These are phyloP conservation scores for Rhadina sibilatrix DNA, from an alignment of 2,113 vertebrate species.

Conservation along the genomic window DNA sequence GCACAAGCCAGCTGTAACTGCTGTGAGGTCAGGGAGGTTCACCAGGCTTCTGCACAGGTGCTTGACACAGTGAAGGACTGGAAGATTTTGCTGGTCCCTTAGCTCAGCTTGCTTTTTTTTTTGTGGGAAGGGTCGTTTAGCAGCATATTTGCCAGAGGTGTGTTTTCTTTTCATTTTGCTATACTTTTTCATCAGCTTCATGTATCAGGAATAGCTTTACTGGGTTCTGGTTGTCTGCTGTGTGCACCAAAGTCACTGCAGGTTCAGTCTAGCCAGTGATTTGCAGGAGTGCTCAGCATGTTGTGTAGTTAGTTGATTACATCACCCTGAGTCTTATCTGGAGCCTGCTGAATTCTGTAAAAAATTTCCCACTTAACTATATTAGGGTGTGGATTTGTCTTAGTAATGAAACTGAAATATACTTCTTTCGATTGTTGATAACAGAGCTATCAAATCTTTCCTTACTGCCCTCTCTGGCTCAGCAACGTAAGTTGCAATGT, in stretches of 20 bases:
- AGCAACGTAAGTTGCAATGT: neutral
- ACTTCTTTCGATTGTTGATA: neutral
- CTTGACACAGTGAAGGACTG: neutral
- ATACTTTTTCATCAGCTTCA: neutral
- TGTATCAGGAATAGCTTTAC: neutral
- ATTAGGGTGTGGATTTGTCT: neutral
- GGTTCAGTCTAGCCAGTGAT: neutral
- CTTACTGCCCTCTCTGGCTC: neutral
- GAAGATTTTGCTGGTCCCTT: neutral
- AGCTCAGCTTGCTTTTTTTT: neutral
- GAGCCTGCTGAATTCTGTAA: neutral
- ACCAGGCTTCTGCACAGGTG: neutral
- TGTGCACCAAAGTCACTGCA: neutral
- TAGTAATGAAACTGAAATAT: neutral
- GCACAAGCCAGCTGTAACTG: neutral
- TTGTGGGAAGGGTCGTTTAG: neutral
- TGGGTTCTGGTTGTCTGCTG: neutral
- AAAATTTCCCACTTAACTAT: neutral
- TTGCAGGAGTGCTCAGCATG: neutral
- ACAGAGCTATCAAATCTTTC: neutral
- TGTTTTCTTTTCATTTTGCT: neutral
- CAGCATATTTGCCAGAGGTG: neutral
- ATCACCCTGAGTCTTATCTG: neutral
- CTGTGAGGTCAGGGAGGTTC: neutral
- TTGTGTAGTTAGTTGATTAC: neutral